These are phyloP conservation scores for Pachyuromys duprasi DNA, from an alignment of 2,797 vertebrate genomes.

Conservation along the genomic window DNA sequence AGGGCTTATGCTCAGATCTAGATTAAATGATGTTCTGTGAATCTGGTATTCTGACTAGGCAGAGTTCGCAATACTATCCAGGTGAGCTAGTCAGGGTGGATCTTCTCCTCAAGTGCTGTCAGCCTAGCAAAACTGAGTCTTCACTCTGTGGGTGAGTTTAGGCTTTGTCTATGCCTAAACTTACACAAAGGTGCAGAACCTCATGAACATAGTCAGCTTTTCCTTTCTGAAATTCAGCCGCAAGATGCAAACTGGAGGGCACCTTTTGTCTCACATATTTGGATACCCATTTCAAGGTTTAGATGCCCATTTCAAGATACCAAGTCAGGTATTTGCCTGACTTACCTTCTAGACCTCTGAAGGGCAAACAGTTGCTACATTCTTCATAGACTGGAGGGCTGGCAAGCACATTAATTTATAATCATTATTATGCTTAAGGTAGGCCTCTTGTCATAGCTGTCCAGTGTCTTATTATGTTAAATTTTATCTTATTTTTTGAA, in stretches of 20 bases:
- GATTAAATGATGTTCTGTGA: conserved; percentile 23
- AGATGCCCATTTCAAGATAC: not conserved
- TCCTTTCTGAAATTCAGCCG: not conserved
- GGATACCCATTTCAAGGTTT: not conserved
- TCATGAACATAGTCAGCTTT: not conserved
- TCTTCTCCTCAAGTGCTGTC: not conserved
- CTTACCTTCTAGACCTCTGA: not conserved
- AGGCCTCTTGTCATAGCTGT: not conserved
- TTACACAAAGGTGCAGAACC: not conserved
- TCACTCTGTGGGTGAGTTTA: not conserved
- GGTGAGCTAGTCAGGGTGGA: not conserved
- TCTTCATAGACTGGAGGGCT: conserved; percentile 28
- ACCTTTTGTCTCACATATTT: not conserved
- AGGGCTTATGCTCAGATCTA: not conserved
- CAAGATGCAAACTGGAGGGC: not conserved
- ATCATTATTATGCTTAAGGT: not conserved
- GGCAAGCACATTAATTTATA: conserved; percentile 10
- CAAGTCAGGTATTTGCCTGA: not conserved
- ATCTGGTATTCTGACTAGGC: not conserved
- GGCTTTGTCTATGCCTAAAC: too few species aligned
- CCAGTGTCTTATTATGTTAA: not conserved
- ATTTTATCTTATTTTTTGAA: not conserved
- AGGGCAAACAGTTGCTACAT: not conserved
- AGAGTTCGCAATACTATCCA: not conserved
- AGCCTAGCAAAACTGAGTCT: not conserved